Evolutionary conservation across 2,797 vertebrate genomes (phyloP), one percentile per base, ranked within the genome.

Genomic region (Prunella strophiata): DNA sequence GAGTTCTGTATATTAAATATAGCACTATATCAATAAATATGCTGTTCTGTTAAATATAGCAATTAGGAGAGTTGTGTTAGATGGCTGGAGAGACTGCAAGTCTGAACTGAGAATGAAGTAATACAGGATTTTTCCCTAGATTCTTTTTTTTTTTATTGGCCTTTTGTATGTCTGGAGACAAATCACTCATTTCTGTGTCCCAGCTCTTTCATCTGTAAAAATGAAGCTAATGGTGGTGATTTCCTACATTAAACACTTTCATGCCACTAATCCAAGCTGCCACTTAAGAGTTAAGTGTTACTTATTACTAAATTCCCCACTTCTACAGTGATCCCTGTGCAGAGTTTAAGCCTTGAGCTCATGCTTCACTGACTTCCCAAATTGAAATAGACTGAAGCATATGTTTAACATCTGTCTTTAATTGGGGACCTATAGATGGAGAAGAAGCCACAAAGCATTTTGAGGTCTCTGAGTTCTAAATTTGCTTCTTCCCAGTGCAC

Each of bases 331-430:
- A 73, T 94, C 88, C 54, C 59, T 67, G 32, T 74, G 75, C 57
- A 74, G 72, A 89, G 67, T 67, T 57, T 65, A 68, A 89, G 68
- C 40, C 52, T 72, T 67, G 58, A 94, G 61, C 63, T 61, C 79
- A 91, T 54, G 73, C 78, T 91, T 74, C 89, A 62, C 54, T 80
- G 88, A 32, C 74, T 78, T 75, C 18, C 71, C 70, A 92, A 95
- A 96, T 52, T 93, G 89, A 82, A 96, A 92, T 79, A 95, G 88
- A 58, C 89, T 80, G 81, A 80, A 89, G 86, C 89, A 87, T 79
- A 87, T 93, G 92, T 87, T 96, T 92, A 95, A 94, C 92, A 93
- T 85, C 72, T 94, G 92, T 91, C 81, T 74, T 89, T 94, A 96
- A 79, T 32, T 94, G 78, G 48, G 62, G 63, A 66, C 84, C 90